Percentiles rank a stretch among this genome's conserved stretches.
These are phyloP conservation scores for Pyrrhia umbra DNA, from an alignment of 2,888 invertebrate genomes.

Conservation along the genomic window DNA sequence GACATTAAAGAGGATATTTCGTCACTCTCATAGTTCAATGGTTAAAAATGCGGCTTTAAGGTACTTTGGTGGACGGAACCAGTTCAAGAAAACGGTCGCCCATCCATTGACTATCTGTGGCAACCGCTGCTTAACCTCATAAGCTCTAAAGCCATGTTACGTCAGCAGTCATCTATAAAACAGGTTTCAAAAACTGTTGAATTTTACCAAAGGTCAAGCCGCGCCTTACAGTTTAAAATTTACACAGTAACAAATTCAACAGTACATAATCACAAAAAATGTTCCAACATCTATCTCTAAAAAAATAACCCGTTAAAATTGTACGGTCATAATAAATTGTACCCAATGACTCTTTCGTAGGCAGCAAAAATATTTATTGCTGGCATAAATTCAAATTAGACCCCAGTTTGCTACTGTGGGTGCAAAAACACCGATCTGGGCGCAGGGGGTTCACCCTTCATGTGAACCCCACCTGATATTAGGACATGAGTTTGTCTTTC, in stretches of 20 bases:
- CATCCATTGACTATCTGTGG: no score
- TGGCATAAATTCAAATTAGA: conserved; percentile 77
- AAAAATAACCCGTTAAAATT: conserved; percentile 60
- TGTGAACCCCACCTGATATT: conserved; percentile 11
- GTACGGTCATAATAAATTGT: conserved; percentile 62
- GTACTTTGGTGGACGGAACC: no score
- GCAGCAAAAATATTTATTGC: conserved; percentile 75
- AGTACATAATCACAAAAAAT: conserved; percentile 21
- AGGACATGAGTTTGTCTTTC: background rate
- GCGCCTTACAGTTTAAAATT: background rate
- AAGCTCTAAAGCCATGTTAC: no score
- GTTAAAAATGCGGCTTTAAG: no score
- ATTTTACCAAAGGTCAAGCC: background rate
- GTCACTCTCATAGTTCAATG: no score
- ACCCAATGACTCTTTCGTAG: conserved; percentile 70
- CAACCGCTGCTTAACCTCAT: no score
- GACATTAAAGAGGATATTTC: no score
- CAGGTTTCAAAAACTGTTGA: background rate
- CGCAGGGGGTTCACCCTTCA: conserved; percentile 55
- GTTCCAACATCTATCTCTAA: conserved; percentile 20
- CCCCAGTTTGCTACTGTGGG: conserved; percentile 65
- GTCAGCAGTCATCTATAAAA: no score
- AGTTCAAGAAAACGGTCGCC: no score
- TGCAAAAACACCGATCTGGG: conserved; percentile 65
- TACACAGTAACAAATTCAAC: background rate